Evolutionary conservation across 2,888 invertebrate genomes (phyloP).

Genomic region (Campoplex capitator): DNA sequence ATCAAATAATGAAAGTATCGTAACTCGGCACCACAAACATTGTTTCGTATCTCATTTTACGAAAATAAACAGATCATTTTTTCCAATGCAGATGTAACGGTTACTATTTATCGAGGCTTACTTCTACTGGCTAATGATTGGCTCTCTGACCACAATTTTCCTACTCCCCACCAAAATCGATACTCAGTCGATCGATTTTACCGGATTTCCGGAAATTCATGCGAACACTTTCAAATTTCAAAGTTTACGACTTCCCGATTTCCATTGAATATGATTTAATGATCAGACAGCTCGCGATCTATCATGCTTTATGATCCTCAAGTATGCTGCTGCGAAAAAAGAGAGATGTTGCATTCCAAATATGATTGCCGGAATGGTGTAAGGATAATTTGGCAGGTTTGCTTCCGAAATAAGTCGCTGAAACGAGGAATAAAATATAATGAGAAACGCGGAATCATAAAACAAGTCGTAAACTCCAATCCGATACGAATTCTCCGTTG

Average conservation of each 20-base stretch:
- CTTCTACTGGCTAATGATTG: background rate
- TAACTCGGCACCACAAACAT: too few relatives aligned
- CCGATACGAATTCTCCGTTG: conserved; percentile 13
- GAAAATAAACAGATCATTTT: too few relatives aligned
- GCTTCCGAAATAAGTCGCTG: conserved; percentile 24
- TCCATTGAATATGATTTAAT: background rate
- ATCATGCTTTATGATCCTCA: background rate
- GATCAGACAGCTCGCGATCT: conserved; percentile 9
- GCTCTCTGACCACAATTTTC: background rate
- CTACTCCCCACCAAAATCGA: background rate
- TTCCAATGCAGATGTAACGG: too few relatives aligned
- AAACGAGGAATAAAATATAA: conserved; percentile 10
- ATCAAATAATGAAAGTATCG: too few relatives aligned
- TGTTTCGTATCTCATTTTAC: too few relatives aligned
- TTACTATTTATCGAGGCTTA: background rate
- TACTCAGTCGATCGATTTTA: background rate
- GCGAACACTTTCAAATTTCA: conserved; percentile 26
- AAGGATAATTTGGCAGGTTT: background rate
- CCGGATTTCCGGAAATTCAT: background rate
- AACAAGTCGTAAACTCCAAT: conserved; percentile 17
- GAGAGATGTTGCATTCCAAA: conserved; percentile 8
- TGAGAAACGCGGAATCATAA: background rate
- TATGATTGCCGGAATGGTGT: background rate
- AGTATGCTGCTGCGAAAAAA: background rate
- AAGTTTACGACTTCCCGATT: conserved; percentile 29